Evolutionary conservation across 1,140 invertebrate species (phyloP), one percentile per base, ranked within the genome.

Genomic region (Orius laevigatus): DNA sequence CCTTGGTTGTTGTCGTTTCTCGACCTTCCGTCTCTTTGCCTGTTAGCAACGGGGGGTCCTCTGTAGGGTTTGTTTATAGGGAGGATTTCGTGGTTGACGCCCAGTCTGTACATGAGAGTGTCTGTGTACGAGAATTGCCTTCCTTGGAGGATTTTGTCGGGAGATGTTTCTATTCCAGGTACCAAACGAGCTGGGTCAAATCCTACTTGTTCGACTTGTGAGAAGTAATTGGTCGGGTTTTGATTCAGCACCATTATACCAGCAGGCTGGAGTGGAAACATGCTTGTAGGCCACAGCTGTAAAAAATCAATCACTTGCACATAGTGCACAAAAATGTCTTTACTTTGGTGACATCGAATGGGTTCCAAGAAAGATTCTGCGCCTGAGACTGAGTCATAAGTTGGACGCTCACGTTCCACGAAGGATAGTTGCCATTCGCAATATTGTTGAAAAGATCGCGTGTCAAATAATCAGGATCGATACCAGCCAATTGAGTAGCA

Each of bases 371-470:
- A 57, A 67, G 78, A 19, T 66, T 76, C 51, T 83, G 75, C 5
- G 79, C 81, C 58, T 85, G 67, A 5, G 70, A 69, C 53, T 68
- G 70, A n/a, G 78, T 80, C 81, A 84, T 84, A 9, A 83, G 71
- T 62, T 85, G 81, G 50, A 87, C 78, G 51, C 69, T 77, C 16
- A 85, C 61, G 1, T 75, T 78, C 81, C 84, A 96, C 3, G 76
- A 74, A 8, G 92, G 92, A 61, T 67, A 88, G 25, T 91, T 71
- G 42, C 80, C 79, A 19, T 64, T 68, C 8, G 70, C 76, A 59
- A 96, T 96, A n/a, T 85, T 75, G 65, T 96, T 90, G 65, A 84
- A 95, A 40, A 96, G 65, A 66, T 95, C 90, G 40, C 80, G 70
- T 53, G 82, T 82, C 32, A 76, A 70, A 62, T 92, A 94, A 61